Evolutionary conservation across 2,113 vertebrate species (phyloP).

Genomic region (Spea multiplicata): DNA sequence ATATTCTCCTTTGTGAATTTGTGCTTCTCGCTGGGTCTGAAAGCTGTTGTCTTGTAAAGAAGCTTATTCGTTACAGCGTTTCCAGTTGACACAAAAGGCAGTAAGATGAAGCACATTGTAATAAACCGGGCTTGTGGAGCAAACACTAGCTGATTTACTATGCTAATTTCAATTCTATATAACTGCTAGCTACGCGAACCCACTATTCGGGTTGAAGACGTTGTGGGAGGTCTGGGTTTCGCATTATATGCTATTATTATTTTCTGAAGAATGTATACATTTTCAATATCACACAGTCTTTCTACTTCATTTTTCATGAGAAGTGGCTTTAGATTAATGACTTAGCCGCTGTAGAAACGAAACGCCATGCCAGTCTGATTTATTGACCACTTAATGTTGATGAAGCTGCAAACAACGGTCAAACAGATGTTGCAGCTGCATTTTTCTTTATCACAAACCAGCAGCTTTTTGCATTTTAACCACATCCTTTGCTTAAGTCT

Average conservation of each 20-base stretch:
- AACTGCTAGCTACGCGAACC: conserved; percentile 10
- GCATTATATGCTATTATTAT: conserved; percentile 54
- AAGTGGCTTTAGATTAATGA: conserved; percentile 80
- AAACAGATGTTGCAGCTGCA: conserved; percentile 83
- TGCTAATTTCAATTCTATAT: neutral
- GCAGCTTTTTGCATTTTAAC: conserved; percentile 59
- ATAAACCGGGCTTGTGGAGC: neutral
- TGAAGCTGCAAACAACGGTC: conserved; percentile 91
- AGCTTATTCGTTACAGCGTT: neutral
- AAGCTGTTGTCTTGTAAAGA: conserved; percentile 5
- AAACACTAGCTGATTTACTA: conserved; percentile 23
- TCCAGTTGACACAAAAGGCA: conserved; percentile 4
- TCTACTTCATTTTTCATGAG: conserved; percentile 75
- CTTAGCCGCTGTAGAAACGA: conserved; percentile 71
- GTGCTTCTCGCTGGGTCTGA: neutral
- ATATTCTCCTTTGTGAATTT: neutral
- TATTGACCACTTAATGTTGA: conserved; percentile 96
- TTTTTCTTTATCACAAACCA: conserved; percentile 81
- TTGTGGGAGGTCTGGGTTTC: conserved; percentile 52
- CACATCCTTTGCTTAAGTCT: neutral
- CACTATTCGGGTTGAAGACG: neutral
- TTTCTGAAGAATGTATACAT: conserved; percentile 58
- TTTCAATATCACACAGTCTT: conserved; percentile 55
- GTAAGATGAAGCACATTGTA: neutral
- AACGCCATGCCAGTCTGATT: conserved; percentile 82